A percentile compares a stretch with the other conserved stretches of the same genome.
Evolutionary conservation across 2,113 vertebrate species (phyloP).

Genomic region (Alligator sinensis): DNA sequence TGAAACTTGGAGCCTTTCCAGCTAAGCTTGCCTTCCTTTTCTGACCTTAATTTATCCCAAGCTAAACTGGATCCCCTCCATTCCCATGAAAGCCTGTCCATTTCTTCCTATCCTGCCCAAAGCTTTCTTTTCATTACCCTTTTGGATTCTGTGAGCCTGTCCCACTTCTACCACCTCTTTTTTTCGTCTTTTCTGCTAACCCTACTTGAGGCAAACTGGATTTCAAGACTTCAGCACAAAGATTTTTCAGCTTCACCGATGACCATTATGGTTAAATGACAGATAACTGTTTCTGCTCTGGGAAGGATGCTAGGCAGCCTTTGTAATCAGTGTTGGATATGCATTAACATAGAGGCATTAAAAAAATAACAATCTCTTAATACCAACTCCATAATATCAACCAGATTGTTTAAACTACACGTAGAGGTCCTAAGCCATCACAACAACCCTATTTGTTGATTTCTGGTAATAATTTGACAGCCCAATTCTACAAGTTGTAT

Average conservation of each 20-base stretch:
- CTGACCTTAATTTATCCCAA: too few relatives aligned
- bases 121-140: too few relatives aligned
- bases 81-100: too few relatives aligned
- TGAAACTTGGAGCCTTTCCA: too few relatives aligned
- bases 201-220: too few relatives aligned
- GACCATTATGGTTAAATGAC: background rate
- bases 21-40: too few relatives aligned
- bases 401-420: background rate
- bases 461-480: slow-evolving; percentile 2
- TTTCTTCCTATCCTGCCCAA: too few relatives aligned
- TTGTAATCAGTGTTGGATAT: background rate
- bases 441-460: background rate
- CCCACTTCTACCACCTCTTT: too few relatives aligned
- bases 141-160: too few relatives aligned
- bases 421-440: background rate
- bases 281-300: background rate
- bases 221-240: too few relatives aligned
- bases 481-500: background rate
- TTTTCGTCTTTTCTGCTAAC: too few relatives aligned
- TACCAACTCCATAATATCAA: background rate
- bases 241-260: background rate
- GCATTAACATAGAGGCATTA: background rate
- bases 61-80: too few relatives aligned
- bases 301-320: background rate
- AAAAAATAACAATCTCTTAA: background rate